Base-by-base conservation (phyloP, 2,888 invertebrate genomes). In the Stenchaetothrips biformis region DNA sequence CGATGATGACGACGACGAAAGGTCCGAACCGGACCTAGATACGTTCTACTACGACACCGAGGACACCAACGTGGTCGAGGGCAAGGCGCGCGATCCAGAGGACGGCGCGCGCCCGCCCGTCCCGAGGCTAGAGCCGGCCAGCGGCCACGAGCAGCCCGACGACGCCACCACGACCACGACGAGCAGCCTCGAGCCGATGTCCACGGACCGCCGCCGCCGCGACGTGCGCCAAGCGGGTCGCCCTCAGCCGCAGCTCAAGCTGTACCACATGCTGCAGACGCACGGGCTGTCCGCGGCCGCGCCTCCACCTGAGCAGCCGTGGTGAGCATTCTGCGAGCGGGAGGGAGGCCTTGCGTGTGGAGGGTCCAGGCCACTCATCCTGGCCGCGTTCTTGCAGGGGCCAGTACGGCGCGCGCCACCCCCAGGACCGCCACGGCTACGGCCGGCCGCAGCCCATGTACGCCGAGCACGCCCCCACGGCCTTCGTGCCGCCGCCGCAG, bases 391-490 rank as follows among this genome's bases (percentile, higher is more conserved):
- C 2, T 25, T 25, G 21, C 67, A 74, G 67, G 67, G 25, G 67
- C 67, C 11, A 21, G 21, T 21, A 74, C 67, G 67, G 67, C 25
- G 21, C 25, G 21, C 25, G 25, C 67, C 67, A 21, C 1, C 21
- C 67, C 37, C 37, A 37, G 67, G 59, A 59, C 59, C 59, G 18
- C 59, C 18, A 59, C 59, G 37, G 37, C 37, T 4, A 1, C 37
- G 37, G 37, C 37, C 37, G 37, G 37, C 59, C 59, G 18, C 67
- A 74, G 67, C 67, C 67, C 67, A 74, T 74, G 67, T 74, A 74
- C 67, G 67, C 67, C 25, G 67, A 74, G 67, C 67, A 11, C 21
- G 21, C 67, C 21, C 67, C 67, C 67, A 74, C 25, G 67, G 67
- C 11, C 25, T 74, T 74, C 67, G 67, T 74, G 25, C 1, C 67